phyloP scores from a whole-genome alignment of 2,113 vertebrate species.

The Morone saxatilis region DNA sequence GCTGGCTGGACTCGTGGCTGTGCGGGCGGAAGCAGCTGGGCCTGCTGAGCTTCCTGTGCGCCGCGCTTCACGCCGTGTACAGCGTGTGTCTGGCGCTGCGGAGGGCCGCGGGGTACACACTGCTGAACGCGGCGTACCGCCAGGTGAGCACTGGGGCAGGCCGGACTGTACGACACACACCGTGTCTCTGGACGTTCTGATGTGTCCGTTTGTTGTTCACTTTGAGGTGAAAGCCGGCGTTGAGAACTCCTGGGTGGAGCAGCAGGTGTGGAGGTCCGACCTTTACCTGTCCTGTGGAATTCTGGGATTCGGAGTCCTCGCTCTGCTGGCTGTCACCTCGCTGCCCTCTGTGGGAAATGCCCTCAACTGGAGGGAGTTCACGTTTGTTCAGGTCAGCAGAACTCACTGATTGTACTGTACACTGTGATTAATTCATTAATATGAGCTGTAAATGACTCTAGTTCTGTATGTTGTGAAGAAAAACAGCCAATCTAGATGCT shows the following conservation, averaged over 20 bases:
- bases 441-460: too few relatives aligned
- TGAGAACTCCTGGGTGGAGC: constrained; percentile 86
- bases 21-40: constrained; percentile 91
- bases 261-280: constrained; percentile 92
- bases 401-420: too few relatives aligned
- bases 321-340: constrained; percentile 90
- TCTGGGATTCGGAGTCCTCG: constrained; percentile 89
- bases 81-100: constrained; percentile 89
- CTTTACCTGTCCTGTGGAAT: constrained; percentile 91
- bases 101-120: constrained; percentile 82
- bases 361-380: constrained; percentile 95
- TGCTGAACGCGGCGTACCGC: constrained; percentile 85
- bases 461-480: too few relatives aligned
- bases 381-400: constrained; percentile 89
- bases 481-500: too few relatives aligned
- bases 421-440: too few relatives aligned
- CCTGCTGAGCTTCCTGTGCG: constrained; percentile 89
- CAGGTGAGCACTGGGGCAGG: constrained; percentile 82
- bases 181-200: background rate
- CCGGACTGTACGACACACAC: background rate
- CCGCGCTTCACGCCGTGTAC: constrained; percentile 87
- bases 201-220: background rate
- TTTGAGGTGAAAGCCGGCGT: constrained; percentile 85
- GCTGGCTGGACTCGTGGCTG: constrained; percentile 92
- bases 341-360: constrained; percentile 90